These are phyloP conservation scores for Drosophila parabipectinata DNA, from an alignment of 1,140 invertebrate species.

Conservation along the genomic window DNA sequence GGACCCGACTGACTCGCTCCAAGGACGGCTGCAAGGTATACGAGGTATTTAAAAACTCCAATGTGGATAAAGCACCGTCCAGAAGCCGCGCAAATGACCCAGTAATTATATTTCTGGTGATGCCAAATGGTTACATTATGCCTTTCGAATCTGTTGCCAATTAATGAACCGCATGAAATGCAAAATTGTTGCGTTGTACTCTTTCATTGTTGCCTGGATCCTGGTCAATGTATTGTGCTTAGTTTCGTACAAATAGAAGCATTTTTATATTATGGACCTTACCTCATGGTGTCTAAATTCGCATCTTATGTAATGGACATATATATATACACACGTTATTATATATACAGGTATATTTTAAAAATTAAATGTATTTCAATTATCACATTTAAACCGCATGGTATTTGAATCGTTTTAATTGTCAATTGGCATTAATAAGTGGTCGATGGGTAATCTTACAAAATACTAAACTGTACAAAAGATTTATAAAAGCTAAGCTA, in stretches of 20 bases:
- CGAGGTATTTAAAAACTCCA: slow-evolving; percentile 62
- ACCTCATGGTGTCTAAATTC: neutral
- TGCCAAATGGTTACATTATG: slow-evolving; percentile 64
- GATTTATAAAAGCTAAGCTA: slow-evolving; percentile 42
- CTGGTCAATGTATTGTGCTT: neutral
- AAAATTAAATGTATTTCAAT: too few relatives aligned
- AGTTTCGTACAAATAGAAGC: neutral
- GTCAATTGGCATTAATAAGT: too few relatives aligned
- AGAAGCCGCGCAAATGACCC: slow-evolving; percentile 14
- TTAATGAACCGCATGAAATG: neutral
- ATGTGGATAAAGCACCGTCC: slow-evolving; percentile 12
- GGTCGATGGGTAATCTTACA: too few relatives aligned
- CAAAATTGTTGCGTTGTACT: neutral
- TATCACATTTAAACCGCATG: too few relatives aligned
- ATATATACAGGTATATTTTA: neutral
- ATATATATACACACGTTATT: neutral
- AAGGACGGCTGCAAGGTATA: slow-evolving; percentile 56
- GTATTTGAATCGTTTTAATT: too few relatives aligned
- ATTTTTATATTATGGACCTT: neutral
- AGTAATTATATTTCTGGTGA: slow-evolving; percentile 55
- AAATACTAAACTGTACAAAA: too few relatives aligned
- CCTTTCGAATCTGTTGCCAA: slow-evolving; percentile 48
- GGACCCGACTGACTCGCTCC: slow-evolving; percentile 44
- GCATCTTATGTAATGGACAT: neutral
- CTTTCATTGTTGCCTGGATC: neutral